These are phyloP conservation scores for Mystacides longicornis DNA, from an alignment of 2,888 invertebrate genomes.

Conservation along the genomic window DNA sequence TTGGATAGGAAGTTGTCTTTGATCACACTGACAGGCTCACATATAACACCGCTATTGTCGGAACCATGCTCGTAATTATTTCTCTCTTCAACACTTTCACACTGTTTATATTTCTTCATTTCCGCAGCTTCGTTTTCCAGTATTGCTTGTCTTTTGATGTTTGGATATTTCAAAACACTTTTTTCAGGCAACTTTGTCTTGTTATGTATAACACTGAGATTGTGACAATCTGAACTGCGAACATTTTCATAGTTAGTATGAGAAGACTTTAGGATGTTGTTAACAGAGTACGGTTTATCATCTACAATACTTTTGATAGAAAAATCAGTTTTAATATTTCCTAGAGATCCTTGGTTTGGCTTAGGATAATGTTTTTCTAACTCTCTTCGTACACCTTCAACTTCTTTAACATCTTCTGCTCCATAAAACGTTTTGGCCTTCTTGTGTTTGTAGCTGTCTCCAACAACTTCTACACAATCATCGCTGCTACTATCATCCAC, in stretches of 20 bases:
- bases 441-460: constrained; percentile 12
- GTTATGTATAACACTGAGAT: constrained; percentile 8
- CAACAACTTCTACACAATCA: constrained; percentile 37
- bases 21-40: constrained; percentile 22
- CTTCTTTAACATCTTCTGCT: constrained; percentile 10
- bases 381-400: constrained; percentile 11
- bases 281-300: constrained; percentile 15
- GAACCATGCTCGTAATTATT: constrained; percentile 5
- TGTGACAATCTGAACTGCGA: background rate
- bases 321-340: constrained; percentile 8
- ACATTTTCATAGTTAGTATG: background rate
- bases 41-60: constrained; percentile 5
- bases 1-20: constrained; percentile 22
- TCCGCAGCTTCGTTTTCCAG: constrained; percentile 13
- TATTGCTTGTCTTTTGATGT: constrained; percentile 6
- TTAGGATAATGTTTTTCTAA: constrained; percentile 15
- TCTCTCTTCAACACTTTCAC: constrained; percentile 3
- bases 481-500: constrained; percentile 48
- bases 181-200: constrained; percentile 5
- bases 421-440: constrained; percentile 14
- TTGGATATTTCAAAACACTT: constrained; percentile 8
- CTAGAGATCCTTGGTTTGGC: background rate
- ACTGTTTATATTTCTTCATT: constrained; percentile 15
- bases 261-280: constrained; percentile 16
- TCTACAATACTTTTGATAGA: constrained; percentile 16